These are phyloP conservation scores for Propsilocerus akamusi DNA, from an alignment of 1,140 invertebrate genomes.

Conservation along the genomic window DNA sequence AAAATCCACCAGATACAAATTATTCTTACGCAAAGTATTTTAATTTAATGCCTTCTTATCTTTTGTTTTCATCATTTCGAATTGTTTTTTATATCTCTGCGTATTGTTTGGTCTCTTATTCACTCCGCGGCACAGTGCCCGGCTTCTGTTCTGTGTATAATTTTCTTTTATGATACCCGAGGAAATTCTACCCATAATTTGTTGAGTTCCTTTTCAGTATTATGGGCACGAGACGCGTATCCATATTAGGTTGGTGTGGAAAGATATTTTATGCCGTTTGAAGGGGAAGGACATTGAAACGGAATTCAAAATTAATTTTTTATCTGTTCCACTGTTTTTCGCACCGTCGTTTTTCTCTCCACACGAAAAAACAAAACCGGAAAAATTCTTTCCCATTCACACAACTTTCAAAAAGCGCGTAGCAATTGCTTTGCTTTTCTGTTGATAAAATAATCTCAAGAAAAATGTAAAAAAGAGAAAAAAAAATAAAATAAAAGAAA, in stretches of 20 bases:
- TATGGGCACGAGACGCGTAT: background rate
- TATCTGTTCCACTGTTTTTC: background rate
- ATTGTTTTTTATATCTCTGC: background rate
- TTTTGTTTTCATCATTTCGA: conserved; percentile 1
- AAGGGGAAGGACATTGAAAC: background rate
- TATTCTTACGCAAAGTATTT: background rate
- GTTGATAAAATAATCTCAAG: too few species aligned
- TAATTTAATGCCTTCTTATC: conserved; percentile 1
- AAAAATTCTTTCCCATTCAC: too few species aligned
- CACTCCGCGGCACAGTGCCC: background rate
- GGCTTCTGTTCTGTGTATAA: background rate
- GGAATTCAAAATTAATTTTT: conserved; percentile 3
- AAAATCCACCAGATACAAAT: conserved; percentile 2
- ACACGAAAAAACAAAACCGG: too few species aligned
- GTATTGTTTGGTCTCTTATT: background rate
- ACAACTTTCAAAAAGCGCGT: too few species aligned
- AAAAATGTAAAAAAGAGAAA: too few species aligned
- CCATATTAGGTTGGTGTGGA: background rate
- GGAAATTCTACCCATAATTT: background rate
- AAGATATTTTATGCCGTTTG: background rate
- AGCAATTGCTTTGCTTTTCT: too few species aligned
- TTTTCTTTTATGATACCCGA: background rate
- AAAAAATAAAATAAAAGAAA: too few species aligned
- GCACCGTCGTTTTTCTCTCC: background rate
- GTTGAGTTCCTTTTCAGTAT: background rate